Conservation (phyloP, 2,113 vertebrate species). For the Gulo gulo region DNA sequence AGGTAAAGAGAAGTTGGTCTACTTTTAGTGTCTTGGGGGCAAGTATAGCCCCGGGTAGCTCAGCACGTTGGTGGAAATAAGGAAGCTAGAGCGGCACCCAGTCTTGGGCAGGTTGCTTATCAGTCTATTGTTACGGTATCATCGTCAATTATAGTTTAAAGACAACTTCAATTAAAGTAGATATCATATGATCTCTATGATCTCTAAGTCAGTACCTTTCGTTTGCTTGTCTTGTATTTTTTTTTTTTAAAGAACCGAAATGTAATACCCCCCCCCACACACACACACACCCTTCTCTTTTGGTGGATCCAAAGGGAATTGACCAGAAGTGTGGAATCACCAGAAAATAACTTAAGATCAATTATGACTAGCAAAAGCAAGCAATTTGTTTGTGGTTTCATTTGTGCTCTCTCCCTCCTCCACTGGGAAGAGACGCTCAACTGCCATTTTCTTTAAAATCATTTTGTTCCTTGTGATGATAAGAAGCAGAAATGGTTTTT, state of each 20-base stretch:
- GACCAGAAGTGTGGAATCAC: background rate
- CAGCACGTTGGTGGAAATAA: background rate
- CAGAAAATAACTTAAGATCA: background rate
- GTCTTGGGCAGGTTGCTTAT: background rate
- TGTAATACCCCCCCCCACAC: background rate
- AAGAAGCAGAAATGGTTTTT: slow-evolving; percentile 16
- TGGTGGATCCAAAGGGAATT: background rate
- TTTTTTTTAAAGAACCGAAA: background rate
- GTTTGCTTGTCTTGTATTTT: background rate
- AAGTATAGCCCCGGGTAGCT: background rate
- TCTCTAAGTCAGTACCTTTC: background rate
- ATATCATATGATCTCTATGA: background rate
- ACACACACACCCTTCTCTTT: background rate
- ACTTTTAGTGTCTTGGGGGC: background rate
- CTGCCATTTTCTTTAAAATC: background rate
- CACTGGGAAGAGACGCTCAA: background rate
- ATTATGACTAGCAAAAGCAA: background rate
- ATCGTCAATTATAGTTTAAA: slow-evolving; percentile 10
- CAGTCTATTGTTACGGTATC: background rate
- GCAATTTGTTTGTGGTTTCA: background rate
- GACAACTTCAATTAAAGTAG: background rate
- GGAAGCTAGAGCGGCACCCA: background rate
- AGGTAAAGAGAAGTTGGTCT: background rate
- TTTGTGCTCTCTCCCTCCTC: background rate
- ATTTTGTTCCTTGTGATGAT: background rate